These are phyloP conservation scores for Styela clava DNA, from an alignment of 23 tunicate species.

Conservation along the genomic window DNA sequence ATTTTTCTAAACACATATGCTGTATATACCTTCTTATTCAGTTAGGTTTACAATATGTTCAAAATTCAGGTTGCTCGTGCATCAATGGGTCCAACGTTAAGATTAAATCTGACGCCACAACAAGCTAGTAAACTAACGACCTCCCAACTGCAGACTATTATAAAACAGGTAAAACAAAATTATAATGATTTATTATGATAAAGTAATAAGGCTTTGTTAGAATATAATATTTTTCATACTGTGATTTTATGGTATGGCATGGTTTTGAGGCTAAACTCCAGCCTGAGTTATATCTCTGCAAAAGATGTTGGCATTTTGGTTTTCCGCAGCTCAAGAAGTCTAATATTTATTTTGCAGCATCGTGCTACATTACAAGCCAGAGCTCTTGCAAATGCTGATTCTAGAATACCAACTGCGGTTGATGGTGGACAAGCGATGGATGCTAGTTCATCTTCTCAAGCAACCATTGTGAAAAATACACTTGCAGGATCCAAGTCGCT, in stretches of 20 bases:
- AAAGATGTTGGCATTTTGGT: too few relatives aligned
- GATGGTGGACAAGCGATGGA: not conserved
- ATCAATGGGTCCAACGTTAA: constrained; percentile 19
- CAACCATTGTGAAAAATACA: not conserved
- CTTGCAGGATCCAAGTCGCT: not conserved
- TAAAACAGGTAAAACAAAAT: constrained; percentile 41
- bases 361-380: constrained; percentile 38
- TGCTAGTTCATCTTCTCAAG: not conserved
- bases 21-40: too few relatives aligned
- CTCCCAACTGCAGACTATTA: constrained; percentile 37
- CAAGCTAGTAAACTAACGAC: constrained; percentile 43
- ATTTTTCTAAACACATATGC: too few relatives aligned
- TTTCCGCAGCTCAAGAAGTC: too few relatives aligned
- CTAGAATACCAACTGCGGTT: not conserved
- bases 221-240: too few relatives aligned
- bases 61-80: too few relatives aligned
- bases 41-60: too few relatives aligned
- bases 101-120: constrained; percentile 45
- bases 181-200: too few relatives aligned
- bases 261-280: too few relatives aligned
- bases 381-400: not conserved
- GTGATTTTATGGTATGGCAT: too few relatives aligned
- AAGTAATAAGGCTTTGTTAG: too few relatives aligned
- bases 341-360: constrained; percentile 30
- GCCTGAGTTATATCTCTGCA: too few relatives aligned